phyloP scores from a whole-genome alignment of 2,113 vertebrate species.

The Pseudorasbora parva region DNA sequence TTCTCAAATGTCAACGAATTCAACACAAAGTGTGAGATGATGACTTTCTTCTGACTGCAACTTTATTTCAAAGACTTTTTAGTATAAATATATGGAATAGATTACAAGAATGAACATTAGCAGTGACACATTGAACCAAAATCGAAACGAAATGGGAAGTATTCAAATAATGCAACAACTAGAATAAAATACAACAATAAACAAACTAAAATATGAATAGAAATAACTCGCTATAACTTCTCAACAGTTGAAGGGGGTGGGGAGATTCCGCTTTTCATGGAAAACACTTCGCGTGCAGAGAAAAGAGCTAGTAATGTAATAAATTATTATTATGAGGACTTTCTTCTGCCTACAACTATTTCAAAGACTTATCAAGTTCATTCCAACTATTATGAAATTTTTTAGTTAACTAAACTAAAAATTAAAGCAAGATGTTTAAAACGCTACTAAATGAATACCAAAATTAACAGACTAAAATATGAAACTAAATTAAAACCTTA shows the following conservation, averaged over 20 bases:
- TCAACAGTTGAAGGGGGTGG: no score
- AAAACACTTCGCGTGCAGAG: no score
- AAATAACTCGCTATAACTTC: no score
- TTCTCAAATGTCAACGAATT: conserved; percentile 25
- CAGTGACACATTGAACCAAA: background rate
- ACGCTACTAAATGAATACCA: background rate
- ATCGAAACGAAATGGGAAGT: background rate
- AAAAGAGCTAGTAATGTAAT: no score
- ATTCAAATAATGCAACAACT: background rate
- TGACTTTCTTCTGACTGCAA: conserved; percentile 7
- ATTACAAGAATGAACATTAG: no score
- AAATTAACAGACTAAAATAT: no score
- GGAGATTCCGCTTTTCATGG: no score
- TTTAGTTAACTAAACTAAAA: no score
- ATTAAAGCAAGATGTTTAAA: no score
- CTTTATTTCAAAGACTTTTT: background rate
- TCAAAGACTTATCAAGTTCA: background rate
- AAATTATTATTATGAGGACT: background rate
- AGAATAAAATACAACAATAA: background rate
- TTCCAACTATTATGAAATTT: background rate
- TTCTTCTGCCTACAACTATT: background rate
- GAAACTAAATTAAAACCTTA: no score
- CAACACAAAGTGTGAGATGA: conserved; percentile 7
- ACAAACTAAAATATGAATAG: background rate
- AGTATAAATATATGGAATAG: no score